Conservation (phyloP, 2,888 invertebrate genomes). For the Lycia hirtaria region DNA sequence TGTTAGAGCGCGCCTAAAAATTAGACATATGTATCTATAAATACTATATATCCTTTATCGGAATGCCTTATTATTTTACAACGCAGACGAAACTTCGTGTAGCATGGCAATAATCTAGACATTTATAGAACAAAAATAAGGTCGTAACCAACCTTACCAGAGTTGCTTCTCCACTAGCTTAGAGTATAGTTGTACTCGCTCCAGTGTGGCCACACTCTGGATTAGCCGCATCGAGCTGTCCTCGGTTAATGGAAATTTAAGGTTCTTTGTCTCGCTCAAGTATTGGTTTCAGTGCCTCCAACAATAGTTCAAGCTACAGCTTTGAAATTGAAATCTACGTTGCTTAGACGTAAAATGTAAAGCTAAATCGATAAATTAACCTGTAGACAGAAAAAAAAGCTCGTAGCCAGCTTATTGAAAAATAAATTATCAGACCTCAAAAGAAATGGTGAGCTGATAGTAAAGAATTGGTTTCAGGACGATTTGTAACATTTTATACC, state of each 20-base stretch:
- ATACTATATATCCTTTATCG: too few species aligned
- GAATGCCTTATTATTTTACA: too few species aligned
- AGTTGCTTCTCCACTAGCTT: constrained; percentile 5
- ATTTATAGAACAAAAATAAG: neutral
- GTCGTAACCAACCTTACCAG: neutral
- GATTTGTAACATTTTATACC: too few species aligned
- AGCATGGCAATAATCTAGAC: neutral
- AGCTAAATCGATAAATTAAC: neutral
- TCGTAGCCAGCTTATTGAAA: neutral
- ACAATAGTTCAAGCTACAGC: constrained; percentile 14
- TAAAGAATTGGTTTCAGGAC: neutral
- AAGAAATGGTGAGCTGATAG: neutral
- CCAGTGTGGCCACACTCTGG: constrained; percentile 30
- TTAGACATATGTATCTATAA: too few species aligned
- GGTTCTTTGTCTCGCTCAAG: constrained; percentile 41
- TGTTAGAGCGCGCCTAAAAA: too few species aligned
- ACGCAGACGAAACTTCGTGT: neutral
- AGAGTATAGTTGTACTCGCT: constrained; percentile 11
- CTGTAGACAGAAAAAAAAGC: neutral
- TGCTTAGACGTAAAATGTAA: neutral
- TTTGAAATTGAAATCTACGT: constrained; percentile 6
- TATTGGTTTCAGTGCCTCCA: constrained; percentile 34
- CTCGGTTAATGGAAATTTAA: constrained; percentile 43
- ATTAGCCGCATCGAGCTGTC: constrained; percentile 40
- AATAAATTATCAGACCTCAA: neutral